Conservation (phyloP, 2,113 vertebrate species). For the Ceuthmochares aereus region DNA sequence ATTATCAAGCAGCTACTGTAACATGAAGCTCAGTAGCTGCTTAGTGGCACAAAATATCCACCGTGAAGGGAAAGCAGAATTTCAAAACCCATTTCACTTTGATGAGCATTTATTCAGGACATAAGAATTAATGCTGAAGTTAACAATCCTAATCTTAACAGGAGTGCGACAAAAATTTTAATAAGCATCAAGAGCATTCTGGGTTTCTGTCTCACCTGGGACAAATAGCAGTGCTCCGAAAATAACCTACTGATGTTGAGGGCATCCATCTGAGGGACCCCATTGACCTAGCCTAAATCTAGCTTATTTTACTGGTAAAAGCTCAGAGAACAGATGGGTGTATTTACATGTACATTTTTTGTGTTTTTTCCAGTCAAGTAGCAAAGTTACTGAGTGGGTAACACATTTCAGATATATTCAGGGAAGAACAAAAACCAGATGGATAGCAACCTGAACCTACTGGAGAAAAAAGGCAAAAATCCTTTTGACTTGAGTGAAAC, state of each 20-base stretch:
- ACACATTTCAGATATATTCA: not conserved
- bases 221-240: not conserved
- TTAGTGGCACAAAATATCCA: not conserved
- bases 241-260: not conserved
- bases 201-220: not conserved
- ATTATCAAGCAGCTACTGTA: not conserved
- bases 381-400: not conserved
- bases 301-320: not conserved
- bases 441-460: not conserved
- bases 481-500: not conserved
- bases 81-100: not conserved
- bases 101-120: not conserved
- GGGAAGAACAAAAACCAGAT: not conserved
- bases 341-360: not conserved
- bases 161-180: not conserved
- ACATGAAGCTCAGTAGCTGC: not conserved
- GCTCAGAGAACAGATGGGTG: not conserved
- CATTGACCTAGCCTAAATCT: not conserved
- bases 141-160: not conserved
- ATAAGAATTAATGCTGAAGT: not conserved
- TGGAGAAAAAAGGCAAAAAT: not conserved
- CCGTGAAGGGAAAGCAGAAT: not conserved
- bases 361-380: not conserved
- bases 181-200: not conserved
- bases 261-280: not conserved